Evolutionary conservation across 2,113 vertebrate genomes (phyloP).

Genomic region (Bos taurus): DNA sequence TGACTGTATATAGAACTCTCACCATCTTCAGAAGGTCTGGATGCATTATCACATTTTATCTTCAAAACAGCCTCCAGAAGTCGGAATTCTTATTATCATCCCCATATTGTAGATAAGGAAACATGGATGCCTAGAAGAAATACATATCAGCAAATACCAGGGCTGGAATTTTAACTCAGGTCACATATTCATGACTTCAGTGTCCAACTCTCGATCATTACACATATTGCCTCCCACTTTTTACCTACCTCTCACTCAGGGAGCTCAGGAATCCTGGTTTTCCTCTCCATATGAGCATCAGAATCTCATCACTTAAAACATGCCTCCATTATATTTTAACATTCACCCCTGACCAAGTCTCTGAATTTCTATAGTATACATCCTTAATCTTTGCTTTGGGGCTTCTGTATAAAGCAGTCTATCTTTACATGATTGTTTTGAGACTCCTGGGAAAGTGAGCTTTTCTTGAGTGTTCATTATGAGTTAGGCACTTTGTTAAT

Average conservation of each 20-base stretch:
- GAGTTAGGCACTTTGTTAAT: neutral
- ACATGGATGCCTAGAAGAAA: neutral
- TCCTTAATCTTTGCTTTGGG: neutral
- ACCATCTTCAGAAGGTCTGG: neutral
- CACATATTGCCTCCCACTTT: neutral
- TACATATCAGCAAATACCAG: neutral
- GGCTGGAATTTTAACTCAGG: neutral
- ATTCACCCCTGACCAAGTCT: neutral
- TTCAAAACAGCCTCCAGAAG: neutral
- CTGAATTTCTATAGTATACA: neutral
- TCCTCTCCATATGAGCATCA: neutral
- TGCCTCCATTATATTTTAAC: neutral
- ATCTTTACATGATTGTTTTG: constrained; percentile 7
- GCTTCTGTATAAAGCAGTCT: neutral
- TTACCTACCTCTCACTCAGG: neutral
- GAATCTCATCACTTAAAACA: neutral
- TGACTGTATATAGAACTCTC: neutral
- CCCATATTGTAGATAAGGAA: neutral
- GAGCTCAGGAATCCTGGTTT: neutral
- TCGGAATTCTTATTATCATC: neutral
- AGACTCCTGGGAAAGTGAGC: neutral
- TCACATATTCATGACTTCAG: neutral
- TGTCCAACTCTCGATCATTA: neutral
- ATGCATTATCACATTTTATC: neutral
- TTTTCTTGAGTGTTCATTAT: neutral